A percentile compares a stretch with the other conserved stretches of the same genome.
Conservation (phyloP, 2,113 vertebrate species). For the Brevimyrus niger region DNA sequence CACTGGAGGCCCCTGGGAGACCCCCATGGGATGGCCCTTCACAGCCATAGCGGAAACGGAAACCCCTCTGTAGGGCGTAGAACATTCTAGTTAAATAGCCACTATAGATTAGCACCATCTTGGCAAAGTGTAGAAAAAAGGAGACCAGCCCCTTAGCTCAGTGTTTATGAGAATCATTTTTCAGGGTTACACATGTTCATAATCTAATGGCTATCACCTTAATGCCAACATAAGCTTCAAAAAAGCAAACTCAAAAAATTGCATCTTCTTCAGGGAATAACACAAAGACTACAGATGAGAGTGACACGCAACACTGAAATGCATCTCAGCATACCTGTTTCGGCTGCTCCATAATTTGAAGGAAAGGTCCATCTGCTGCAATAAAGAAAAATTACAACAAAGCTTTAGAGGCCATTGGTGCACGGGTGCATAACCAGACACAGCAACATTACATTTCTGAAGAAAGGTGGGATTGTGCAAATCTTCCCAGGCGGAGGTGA, state of each 20-base stretch:
- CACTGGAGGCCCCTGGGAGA: slow-evolving; percentile 88
- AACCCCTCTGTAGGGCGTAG: slow-evolving; percentile 64
- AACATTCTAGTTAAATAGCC: background rate
- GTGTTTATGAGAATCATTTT: too few species aligned
- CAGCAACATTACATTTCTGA: background rate
- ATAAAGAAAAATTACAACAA: slow-evolving; percentile 26
- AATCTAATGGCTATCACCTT: background rate
- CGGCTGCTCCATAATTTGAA: slow-evolving; percentile 79
- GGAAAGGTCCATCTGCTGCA: slow-evolving; percentile 69
- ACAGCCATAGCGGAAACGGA: slow-evolving; percentile 92
- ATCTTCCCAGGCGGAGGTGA: background rate
- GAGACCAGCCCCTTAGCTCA: background rate
- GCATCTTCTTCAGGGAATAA: background rate
- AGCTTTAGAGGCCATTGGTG: background rate
- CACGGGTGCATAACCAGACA: background rate
- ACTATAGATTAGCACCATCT: background rate
- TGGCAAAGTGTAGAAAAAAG: background rate
- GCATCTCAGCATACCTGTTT: slow-evolving; percentile 68
- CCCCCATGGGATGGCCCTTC: slow-evolving; percentile 95
- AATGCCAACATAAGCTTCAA: background rate
- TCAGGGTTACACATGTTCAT: background rate
- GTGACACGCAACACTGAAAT: background rate
- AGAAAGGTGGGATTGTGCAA: background rate
- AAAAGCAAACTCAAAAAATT: background rate
- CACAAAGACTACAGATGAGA: background rate